phyloP scores from a whole-genome alignment of 2,113 vertebrate species.

The Hipposideros armiger region DNA sequence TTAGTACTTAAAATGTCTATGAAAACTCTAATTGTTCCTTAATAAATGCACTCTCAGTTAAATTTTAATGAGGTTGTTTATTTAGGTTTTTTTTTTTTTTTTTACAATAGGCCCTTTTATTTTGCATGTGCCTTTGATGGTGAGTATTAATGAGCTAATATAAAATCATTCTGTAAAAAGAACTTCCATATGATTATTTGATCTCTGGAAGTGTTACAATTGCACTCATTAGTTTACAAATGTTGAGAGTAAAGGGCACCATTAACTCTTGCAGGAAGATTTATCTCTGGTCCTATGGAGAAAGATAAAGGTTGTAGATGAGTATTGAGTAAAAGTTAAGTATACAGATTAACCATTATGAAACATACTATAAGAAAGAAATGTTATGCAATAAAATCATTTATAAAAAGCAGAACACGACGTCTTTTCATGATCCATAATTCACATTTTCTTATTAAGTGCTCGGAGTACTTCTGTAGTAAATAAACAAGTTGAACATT shows the following conservation, averaged over 20 bases:
- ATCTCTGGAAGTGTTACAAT: constrained; percentile 47
- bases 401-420: not conserved
- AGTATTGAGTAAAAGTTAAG: not conserved
- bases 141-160: constrained; percentile 45
- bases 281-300: not conserved
- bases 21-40: constrained; percentile 62
- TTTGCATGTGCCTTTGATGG: constrained; percentile 55
- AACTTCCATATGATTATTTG: constrained; percentile 63
- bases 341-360: not conserved
- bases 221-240: constrained; percentile 67
- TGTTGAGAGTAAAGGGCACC: constrained; percentile 20
- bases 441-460: not conserved
- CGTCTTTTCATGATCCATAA: not conserved
- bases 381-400: not conserved
- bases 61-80: constrained; percentile 73
- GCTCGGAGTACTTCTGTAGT: not conserved
- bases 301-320: not conserved
- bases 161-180: constrained; percentile 43
- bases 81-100: constrained; percentile 35
- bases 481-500: not conserved
- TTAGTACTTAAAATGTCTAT: constrained; percentile 69
- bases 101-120: constrained; percentile 50
- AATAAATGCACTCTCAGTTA: constrained; percentile 58
- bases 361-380: not conserved
- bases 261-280: constrained; percentile 9